Conservation (phyloP, 2,888 invertebrate genomes). For the Lamellibrachia satsuma region DNA sequence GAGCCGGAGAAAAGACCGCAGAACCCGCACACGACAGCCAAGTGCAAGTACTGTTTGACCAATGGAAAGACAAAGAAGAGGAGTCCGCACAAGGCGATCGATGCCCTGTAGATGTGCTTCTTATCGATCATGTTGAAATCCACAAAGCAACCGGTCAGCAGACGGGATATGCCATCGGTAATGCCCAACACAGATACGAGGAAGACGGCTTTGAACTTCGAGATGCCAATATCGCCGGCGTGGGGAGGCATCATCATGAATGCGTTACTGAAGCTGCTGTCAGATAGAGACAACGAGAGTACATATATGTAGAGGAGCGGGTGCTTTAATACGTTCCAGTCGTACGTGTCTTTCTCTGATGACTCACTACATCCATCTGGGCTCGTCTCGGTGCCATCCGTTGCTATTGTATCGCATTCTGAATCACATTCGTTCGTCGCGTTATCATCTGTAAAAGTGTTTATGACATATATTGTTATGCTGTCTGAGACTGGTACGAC, state of each 20-base stretch:
- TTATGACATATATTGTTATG: not conserved
- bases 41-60: not conserved
- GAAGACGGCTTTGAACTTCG: constrained; percentile 13
- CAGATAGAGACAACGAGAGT: not conserved
- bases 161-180: not conserved
- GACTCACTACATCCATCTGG: constrained; percentile 66
- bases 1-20: not conserved
- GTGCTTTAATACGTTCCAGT: not conserved
- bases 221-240: not conserved
- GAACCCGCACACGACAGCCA: not conserved
- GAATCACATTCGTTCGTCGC: not conserved
- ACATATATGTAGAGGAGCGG: not conserved
- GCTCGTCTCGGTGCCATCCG: not conserved
- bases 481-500: not conserved
- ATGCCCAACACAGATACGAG: constrained; percentile 17
- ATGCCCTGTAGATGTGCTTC: not conserved
- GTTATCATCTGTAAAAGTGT: not conserved
- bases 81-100: not conserved
- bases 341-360: not conserved
- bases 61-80: not conserved
- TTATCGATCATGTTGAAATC: not conserved
- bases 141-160: not conserved
- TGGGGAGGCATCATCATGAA: not conserved
- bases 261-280: not conserved
- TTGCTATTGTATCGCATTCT: not conserved